Base-by-base conservation (phyloP, 1,140 invertebrate genomes). In the Zaprionus vittiger region DNA sequence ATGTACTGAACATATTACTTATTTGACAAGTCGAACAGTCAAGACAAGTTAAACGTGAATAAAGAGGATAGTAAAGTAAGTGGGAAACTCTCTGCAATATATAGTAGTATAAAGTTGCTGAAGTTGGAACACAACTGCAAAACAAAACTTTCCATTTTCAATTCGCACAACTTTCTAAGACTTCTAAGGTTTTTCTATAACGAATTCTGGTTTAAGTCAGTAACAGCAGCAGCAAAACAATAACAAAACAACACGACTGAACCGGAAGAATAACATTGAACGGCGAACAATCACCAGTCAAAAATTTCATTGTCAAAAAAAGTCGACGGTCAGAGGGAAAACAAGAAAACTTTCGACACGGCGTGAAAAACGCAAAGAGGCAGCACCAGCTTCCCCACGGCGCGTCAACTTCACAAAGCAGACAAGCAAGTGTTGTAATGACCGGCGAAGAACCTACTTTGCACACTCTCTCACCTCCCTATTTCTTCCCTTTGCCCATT, bases 391-490 rank as follows among this genome's bases (percentile, higher is more conserved):
- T 85, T 86, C 52, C 24, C 71, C 65, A 66, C 67, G 74, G 81
- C 41, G 63, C 47, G 72, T 65, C 57, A 82, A 87, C 52, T 87
- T 87, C 65, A 87, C 73, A 83, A 87, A 83, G 83, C 73, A 87
- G 77, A 80, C 77, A 87, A 87, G 80, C 87, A 87, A 83, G 83
- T 87, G 83, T 83, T 87, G 83, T 87, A 87, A 87, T 87, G 80
- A 81, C 80, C 71, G 77, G 77, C 70, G 70, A 65, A 76, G 61
- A 47, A 71, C 59, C 24, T 41, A 34, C 34, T 41, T 55, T 37
- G 44, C 66, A 49, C 31, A 14, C 57, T n/a, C 26, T 14, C 7
- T 28, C 28, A 7, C 28, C 28, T 7, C 24, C 17, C 26, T 14
- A 59, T 31, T 20, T 2, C 37, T 31, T 15, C 15, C n/a, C 31